Conservation (phyloP, 2,797 vertebrate species). For the Paedocypris micromegethes region DNA sequence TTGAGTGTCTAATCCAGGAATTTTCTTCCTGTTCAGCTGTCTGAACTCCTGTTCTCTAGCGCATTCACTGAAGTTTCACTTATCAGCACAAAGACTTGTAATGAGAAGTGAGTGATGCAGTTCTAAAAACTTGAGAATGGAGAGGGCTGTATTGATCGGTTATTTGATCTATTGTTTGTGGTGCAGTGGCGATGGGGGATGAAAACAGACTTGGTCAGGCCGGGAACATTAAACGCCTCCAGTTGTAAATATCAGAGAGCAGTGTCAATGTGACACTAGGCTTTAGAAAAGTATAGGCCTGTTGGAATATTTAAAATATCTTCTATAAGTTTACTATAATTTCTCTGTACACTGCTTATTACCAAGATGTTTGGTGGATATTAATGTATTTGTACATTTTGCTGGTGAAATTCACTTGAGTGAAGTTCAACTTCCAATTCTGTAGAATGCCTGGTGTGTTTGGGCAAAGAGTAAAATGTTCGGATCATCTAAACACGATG, state of each 20-base stretch:
- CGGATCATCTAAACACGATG: too few species aligned
- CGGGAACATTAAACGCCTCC: slow-evolving; percentile 9
- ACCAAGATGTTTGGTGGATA: not conserved
- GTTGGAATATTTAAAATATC: too few species aligned
- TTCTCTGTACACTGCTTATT: too few species aligned
- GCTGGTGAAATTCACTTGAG: not conserved
- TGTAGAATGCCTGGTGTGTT: too few species aligned
- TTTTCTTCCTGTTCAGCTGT: slow-evolving; percentile 2
- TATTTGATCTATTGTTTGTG: slow-evolving; percentile 12
- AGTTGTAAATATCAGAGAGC: slow-evolving; percentile 33
- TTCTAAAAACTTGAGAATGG: slow-evolving; percentile 33
- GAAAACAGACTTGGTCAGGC: slow-evolving; percentile 25
- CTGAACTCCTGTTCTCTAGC: not conserved
- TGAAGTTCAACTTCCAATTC: too few species aligned
- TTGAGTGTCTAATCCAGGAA: slow-evolving; percentile 9
- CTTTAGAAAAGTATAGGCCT: slow-evolving; percentile 22
- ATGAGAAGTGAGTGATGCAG: slow-evolving; percentile 28
- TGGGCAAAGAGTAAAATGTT: too few species aligned
- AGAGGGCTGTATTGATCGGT: slow-evolving; percentile 41
- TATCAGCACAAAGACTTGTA: not conserved
- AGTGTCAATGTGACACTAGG: slow-evolving; percentile 22
- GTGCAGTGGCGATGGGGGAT: slow-evolving; percentile 19
- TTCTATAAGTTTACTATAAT: too few species aligned
- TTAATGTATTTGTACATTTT: slow-evolving; percentile 31
- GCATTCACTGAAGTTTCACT: not conserved